phyloP scores from a whole-genome alignment of 64 coral and sea anemone genomes.

The Pocillopora damicornis region DNA sequence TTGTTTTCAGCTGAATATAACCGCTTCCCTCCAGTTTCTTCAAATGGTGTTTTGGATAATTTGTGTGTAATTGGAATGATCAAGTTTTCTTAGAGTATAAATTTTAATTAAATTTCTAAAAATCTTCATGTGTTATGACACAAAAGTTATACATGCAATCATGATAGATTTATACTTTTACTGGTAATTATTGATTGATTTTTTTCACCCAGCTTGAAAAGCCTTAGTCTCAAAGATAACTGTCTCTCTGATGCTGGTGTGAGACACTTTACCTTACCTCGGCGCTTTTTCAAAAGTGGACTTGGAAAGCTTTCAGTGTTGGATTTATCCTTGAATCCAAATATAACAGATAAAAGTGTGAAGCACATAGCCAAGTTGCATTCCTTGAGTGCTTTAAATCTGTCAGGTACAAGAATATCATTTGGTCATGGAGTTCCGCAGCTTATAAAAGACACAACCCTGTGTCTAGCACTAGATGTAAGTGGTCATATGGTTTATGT shows the following conservation, averaged over 20 bases:
- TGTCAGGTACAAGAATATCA: constrained; percentile 63
- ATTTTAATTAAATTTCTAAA: no score
- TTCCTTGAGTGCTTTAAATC: constrained; percentile 60
- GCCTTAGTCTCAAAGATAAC: constrained; percentile 78
- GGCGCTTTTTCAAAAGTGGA: constrained; percentile 58
- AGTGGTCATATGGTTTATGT: neutral
- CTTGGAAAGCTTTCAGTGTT: constrained; percentile 43
- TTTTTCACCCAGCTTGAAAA: constrained; percentile 49
- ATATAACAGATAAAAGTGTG: constrained; percentile 51
- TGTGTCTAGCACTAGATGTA: constrained; percentile 10
- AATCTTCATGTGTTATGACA: no score
- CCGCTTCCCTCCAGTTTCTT: no score
- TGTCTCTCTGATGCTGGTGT: constrained; percentile 72
- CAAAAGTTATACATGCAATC: no score
- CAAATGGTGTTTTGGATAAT: no score
- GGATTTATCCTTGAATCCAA: constrained; percentile 73
- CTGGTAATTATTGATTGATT: no score
- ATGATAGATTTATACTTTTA: neutral
- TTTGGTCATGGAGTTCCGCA: constrained; percentile 10
- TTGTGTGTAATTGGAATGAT: no score
- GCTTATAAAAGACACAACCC: neutral
- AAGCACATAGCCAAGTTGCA: constrained; percentile 49
- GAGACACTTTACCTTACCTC: constrained; percentile 67
- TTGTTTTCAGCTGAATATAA: no score
- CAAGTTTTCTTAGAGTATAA: no score